Evolutionary conservation across 2,797 vertebrate genomes (phyloP), one percentile per base, ranked within the genome.

Genomic region (Anguilla marmorata): DNA sequence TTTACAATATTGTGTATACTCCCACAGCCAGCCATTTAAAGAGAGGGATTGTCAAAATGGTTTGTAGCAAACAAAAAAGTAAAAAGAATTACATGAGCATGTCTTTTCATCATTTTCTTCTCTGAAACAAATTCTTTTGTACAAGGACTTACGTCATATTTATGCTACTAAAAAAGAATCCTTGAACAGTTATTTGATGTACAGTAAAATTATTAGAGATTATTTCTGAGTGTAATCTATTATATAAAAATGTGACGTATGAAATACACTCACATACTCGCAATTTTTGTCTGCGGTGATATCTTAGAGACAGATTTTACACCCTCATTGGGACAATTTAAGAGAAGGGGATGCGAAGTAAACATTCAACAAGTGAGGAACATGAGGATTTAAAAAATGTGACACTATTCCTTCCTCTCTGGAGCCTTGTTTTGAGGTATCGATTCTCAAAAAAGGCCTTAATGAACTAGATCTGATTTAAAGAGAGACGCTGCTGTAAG

Each of bases 91-190:
- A 56, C 14, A 19, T 56, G 50, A n/a, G 48, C 48, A 50, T 7
- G 7, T 27, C 5, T 52, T 45, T n/a, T 84, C 84, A 52, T 50
- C 63, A 14, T 2, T 52, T 24, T 52, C 30, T 14, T 45, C 19
- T 56, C 33, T 58, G 41, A 66, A 72, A 84, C 30, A 16, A 88
- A 54, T 76, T 76, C 3, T 76, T 33, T 33, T 2, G 30, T 60
- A 88, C n/a, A 84, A n/a, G 33, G 52, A 69, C 30, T 76, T 66
- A 19, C 48, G 37, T 63, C 52, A 85, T 45, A 72, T 76, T 87
- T 84, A 84, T 60, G 66, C 27, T 37, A 72, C n/a, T n/a, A 52
- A 33, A 52, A 56, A 12, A 52, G 37, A 87, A 21, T 8, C 33
- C 79, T n/a, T 24, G 30, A 84, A 37, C 14, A 63, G 19, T 30